phyloP scores from a whole-genome alignment of 1,140 invertebrate species.

The Adelges cooleyi region DNA sequence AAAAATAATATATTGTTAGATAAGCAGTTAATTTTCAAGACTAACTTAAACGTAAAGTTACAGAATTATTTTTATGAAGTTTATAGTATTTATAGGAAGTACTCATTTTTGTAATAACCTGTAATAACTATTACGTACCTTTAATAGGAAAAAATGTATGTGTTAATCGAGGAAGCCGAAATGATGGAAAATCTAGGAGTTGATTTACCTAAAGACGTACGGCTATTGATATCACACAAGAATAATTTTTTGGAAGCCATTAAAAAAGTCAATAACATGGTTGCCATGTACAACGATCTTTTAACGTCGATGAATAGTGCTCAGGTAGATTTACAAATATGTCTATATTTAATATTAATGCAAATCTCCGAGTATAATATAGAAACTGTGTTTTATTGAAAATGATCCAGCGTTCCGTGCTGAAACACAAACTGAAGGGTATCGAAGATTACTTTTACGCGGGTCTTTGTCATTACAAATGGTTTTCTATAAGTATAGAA shows the following conservation, averaged over 20 bases:
- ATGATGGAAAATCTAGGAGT: slow-evolving; percentile 17
- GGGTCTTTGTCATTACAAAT: slow-evolving; percentile 5
- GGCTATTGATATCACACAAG: background rate
- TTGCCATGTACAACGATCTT: background rate
- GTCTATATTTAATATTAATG: too few species aligned
- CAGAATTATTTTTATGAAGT: too few species aligned
- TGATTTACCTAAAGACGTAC: background rate
- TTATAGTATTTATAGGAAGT: too few species aligned
- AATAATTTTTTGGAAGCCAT: background rate
- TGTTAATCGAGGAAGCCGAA: slow-evolving; percentile 9
- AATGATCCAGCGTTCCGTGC: background rate
- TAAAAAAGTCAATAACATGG: slow-evolving; percentile 1
- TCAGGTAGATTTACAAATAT: background rate
- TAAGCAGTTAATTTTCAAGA: background rate
- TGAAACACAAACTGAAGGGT: slow-evolving; percentile 15
- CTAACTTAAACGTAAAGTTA: background rate
- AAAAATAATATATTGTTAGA: background rate
- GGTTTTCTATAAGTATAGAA: slow-evolving; percentile 11
- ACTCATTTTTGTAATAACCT: too few species aligned
- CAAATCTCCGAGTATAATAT: too few species aligned
- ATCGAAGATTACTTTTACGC: slow-evolving; percentile 10
- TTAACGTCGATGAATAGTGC: background rate
- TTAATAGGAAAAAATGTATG: background rate
- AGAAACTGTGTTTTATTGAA: too few species aligned
- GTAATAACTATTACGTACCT: too few species aligned